Percentiles rank a stretch among this genome's conserved stretches.
These are phyloP conservation scores for Epizoanthus rinbou DNA, from an alignment of 92 coral and sea anemone genomes.

Conservation along the genomic window DNA sequence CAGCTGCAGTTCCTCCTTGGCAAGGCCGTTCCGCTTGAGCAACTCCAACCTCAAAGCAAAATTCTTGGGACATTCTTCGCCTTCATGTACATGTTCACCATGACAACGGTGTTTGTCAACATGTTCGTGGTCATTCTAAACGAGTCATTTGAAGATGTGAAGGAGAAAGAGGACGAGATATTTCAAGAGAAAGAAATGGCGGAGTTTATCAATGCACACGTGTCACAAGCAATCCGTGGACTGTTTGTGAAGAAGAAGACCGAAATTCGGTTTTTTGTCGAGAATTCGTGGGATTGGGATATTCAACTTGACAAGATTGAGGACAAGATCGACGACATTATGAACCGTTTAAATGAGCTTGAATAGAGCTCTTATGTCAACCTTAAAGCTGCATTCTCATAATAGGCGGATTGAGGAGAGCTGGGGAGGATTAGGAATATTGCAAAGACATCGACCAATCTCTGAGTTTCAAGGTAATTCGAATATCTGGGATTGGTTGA, in stretches of 20 bases:
- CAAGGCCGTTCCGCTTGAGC: constrained; percentile 19
- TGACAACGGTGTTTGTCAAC: constrained; percentile 7
- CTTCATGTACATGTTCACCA: constrained; percentile 10
- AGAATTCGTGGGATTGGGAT: neutral
- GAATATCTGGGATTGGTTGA: too few relatives aligned
- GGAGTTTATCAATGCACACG: constrained; percentile 1
- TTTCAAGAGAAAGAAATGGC: constrained; percentile 25
- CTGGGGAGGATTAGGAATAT: too few relatives aligned
- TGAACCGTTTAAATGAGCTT: neutral
- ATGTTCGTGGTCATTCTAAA: too few relatives aligned
- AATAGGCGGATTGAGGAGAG: too few relatives aligned
- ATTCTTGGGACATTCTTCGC: constrained; percentile 15
- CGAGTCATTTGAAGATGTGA: too few relatives aligned
- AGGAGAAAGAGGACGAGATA: neutral
- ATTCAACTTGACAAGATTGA: neutral
- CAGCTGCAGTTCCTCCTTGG: constrained; percentile 45
- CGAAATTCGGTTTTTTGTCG: constrained; percentile 16
- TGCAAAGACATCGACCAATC: too few relatives aligned
- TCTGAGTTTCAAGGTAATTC: too few relatives aligned
- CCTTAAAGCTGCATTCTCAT: too few relatives aligned
- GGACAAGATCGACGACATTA: neutral
- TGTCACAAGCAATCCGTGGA: neutral
- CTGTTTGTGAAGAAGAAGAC: neutral
- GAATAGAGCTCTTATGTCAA: neutral
- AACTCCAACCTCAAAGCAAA: neutral